phyloP scores from a whole-genome alignment of 1,140 invertebrate species.

The Drosophila pseudoobscura region DNA sequence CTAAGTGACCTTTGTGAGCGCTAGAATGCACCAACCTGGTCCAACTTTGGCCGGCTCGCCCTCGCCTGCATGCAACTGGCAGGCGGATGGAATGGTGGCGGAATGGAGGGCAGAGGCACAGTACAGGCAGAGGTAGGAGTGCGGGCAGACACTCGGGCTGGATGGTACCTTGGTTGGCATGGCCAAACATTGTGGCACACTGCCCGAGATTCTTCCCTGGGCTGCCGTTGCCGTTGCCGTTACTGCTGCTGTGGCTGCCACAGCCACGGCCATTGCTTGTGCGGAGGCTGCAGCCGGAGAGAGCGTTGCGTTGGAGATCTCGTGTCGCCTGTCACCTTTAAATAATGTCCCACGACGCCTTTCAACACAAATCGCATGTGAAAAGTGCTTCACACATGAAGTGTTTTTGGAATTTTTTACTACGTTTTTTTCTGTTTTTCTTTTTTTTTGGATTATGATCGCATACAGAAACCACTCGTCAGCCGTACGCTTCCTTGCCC shows the following conservation, averaged over 20 bases:
- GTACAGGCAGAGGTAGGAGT: constrained; percentile 1
- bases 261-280: too few species aligned
- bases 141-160: constrained; percentile 17
- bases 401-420: constrained; percentile 63
- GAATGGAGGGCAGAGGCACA: not conserved
- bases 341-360: constrained; percentile 80
- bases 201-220: constrained; percentile 43
- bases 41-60: constrained; percentile 47
- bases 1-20: constrained; percentile 76
- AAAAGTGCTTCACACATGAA: constrained; percentile 79
- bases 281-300: too few species aligned
- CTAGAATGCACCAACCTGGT: constrained; percentile 61
- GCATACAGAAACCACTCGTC: constrained; percentile 42
- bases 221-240: too few species aligned
- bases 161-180: constrained; percentile 7
- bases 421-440: constrained; percentile 37
- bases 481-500: constrained; percentile 14
- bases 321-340: constrained; percentile 76
- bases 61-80: constrained; percentile 48
- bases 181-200: constrained; percentile 42
- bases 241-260: not conserved
- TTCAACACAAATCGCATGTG: constrained; percentile 82
- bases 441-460: constrained; percentile 68
- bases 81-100: constrained; percentile 19
- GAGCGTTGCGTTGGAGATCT: constrained; percentile 54